Base-by-base conservation (phyloP, 2,113 vertebrate species). In the Ochotona princeps region DNA sequence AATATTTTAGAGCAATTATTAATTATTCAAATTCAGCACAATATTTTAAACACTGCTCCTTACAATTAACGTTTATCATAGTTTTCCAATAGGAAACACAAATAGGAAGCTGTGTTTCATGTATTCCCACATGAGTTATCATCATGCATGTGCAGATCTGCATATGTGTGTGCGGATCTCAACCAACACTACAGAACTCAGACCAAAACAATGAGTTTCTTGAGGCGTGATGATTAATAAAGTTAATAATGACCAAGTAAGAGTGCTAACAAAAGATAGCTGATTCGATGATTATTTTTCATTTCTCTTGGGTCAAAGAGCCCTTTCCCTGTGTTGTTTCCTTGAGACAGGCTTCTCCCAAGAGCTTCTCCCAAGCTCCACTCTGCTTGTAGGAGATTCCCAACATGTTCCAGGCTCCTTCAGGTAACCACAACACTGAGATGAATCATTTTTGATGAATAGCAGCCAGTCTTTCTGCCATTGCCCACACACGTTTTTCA, bases 271-370 rank as follows among this genome's bases (percentile, higher is more conserved):
- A 75, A 74, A 89, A 72, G 2, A 7, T 38, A 65, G 25, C 44
- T 84, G 49, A 30, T 65, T 82, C 92, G 61, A 81, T 65, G 61
- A 74, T 73, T 60, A 13, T 73, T 87, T 87, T 83, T 90, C n/a
- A 83, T 8, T 83, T 83, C n/a, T 25, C 2, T 5, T 32, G 23
- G 25, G 49, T 61, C 35, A 92, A 57, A 69, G 13, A 17, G 54
- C 17, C 2, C 54, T 54, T 67, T 32, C 3, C 15, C 35, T 15
- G 75, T 84, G 32, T n/a, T 73, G 49, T n/a, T 89, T 2, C 1
- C 18, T n/a, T 21, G 65, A 51, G 35, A 79, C 11, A 69, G 61
- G 86, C 13, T 54, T 86, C n/a, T 88, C n/a, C n/a, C n/a, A n/a
- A n/a, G n/a, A n/a, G n/a, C n/a, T n/a, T n/a, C n/a, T n/a, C n/a